A percentile compares a stretch with the other conserved stretches of the same genome.
phyloP scores from a whole-genome alignment of 2,888 invertebrate genomes.

The Protodeltote pygarga region DNA sequence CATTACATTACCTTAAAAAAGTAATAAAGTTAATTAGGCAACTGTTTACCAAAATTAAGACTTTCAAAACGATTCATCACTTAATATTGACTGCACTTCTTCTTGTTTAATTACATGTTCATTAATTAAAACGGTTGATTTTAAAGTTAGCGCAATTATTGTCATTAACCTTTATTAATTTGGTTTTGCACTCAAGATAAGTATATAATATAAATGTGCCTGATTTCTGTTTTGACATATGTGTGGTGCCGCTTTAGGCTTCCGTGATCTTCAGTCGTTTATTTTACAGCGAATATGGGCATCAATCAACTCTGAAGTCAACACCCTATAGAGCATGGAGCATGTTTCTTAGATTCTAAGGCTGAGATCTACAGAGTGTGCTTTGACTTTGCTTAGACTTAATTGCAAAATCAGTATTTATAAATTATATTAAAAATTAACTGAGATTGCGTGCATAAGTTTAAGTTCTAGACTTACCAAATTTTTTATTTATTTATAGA shows the following conservation, averaged over 20 bases:
- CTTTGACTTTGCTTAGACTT: too few relatives aligned
- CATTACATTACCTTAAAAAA: conserved; percentile 2
- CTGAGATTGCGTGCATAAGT: too few relatives aligned
- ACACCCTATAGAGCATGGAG: background rate
- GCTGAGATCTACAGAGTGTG: background rate
- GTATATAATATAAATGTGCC: background rate
- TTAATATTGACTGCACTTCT: conserved; percentile 15
- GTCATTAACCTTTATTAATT: conserved; percentile 38
- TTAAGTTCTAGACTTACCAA: too few relatives aligned
- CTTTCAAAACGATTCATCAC: conserved; percentile 30
- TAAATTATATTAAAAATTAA: too few relatives aligned
- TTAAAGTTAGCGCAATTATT: conserved; percentile 22
- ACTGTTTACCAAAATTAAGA: conserved; percentile 10
- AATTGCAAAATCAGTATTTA: too few relatives aligned
- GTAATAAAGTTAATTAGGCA: conserved; percentile 9
- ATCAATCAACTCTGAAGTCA: background rate
- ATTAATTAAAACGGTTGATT: conserved; percentile 20
- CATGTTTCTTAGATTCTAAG: background rate
- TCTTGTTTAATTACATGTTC: conserved; percentile 15
- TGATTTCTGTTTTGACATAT: conserved; percentile 5
- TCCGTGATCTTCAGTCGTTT: background rate
- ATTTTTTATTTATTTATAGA: too few relatives aligned
- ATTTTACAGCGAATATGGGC: background rate
- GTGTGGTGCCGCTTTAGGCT: conserved; percentile 2
- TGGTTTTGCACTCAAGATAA: conserved; percentile 9